phyloP scores from a whole-genome alignment of 2,888 invertebrate species.

The Trachelus iudaicus region DNA sequence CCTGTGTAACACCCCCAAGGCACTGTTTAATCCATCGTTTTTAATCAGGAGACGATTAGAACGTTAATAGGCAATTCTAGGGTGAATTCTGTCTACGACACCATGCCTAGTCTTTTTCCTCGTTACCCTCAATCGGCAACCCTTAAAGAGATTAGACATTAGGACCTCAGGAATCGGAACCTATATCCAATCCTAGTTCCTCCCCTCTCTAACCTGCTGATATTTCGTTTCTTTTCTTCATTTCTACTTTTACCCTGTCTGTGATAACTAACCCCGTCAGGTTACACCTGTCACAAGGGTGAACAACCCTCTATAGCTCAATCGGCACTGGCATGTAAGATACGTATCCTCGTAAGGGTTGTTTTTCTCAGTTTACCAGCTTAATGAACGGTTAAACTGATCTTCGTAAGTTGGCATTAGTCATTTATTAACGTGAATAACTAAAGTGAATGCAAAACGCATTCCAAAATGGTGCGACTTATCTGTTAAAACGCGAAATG shows the following conservation, averaged over 20 bases:
- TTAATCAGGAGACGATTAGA: slow-evolving; percentile 49
- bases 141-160: no score
- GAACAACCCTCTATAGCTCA: no score
- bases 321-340: not conserved
- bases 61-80: slow-evolving; percentile 44
- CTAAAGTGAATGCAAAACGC: not conserved
- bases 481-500: not conserved
- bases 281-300: no score
- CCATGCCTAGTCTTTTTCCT: no score
- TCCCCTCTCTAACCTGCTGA: no score
- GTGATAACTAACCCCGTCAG: no score
- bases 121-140: no score
- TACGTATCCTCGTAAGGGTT: not conserved
- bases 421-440: not conserved
- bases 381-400: not conserved
- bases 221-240: no score
- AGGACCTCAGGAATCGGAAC: no score
- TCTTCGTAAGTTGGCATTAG: not conserved
- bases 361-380: not conserved
- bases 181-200: no score
- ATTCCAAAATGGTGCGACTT: not conserved
- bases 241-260: no score
- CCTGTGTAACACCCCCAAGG: slow-evolving; percentile 48
- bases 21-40: slow-evolving; percentile 48
- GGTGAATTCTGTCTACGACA: no score